Base-by-base conservation (phyloP, 1,140 invertebrate genomes). In the Cyphomyrmex costatus region DNA sequence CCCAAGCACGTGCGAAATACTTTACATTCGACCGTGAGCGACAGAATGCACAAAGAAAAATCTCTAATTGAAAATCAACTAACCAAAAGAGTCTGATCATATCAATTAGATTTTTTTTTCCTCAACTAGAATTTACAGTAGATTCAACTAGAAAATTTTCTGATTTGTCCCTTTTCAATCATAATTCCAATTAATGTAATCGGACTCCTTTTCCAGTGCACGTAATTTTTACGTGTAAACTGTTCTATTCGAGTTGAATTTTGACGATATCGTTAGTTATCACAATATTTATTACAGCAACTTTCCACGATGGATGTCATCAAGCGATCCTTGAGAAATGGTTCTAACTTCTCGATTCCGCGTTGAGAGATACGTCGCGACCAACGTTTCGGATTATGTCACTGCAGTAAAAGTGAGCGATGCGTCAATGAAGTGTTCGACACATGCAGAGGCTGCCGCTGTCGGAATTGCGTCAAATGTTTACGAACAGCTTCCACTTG, bases 351-450 rank as follows among this genome's bases (percentile, higher is more conserved):
- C 33, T 70, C 30, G 10, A 19, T 24, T 21, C 16, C 49, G 63
- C 10, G 19, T 71, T 3, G 42, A 33, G 7, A 68, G 51, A 49
- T 42, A 49, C 49, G 51, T 61, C 68, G 58, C 74, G 30, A 66
- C 16, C 66, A 5, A 66, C 63, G n/a, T 66, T 74, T 77, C 58
- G 42, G 63, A 74, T 90, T 89, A 83, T 86, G 87, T 89, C 88
- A 85, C 27, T 73, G 16, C 76, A 85, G 80, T 82, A 90, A 90
- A 89, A 90, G 86, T 74, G 78, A 46, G 51, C 80, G 74, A 68
- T 76, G 73, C 56, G 71, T 82, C 27, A 63, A 85, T 36, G 27
- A 83, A 82, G 63, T 46, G 86, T 89, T 90, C 85, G 76, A 85
- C 89, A 85, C 68, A 90, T 82, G 88, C 68, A 56, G 68, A 79